These are phyloP conservation scores for Bombylius discolor DNA, from an alignment of 2,888 invertebrate species.

Conservation along the genomic window DNA sequence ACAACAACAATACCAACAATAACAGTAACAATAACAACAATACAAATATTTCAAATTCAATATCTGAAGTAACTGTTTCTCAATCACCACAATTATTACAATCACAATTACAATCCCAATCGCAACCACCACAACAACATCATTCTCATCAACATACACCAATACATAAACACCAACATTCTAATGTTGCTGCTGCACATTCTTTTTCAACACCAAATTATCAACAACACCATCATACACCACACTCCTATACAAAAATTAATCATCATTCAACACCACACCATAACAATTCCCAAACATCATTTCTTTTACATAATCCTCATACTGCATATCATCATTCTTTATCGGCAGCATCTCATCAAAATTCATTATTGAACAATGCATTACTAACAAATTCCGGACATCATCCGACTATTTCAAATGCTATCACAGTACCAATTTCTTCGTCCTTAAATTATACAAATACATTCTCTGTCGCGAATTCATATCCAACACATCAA, in stretches of 20 bases:
- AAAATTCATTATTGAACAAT: background rate
- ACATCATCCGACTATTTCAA: slow-evolving; percentile 6
- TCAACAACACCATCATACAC: background rate
- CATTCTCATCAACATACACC: background rate
- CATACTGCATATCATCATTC: background rate
- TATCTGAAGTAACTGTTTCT: background rate
- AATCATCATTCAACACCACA: slow-evolving; percentile 7
- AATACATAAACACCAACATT: too few relatives aligned
- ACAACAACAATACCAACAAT: background rate
- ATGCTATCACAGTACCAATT: slow-evolving; percentile 16
- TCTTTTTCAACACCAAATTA: background rate
- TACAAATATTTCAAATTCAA: background rate
- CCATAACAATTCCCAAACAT: background rate
- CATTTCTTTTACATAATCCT: background rate
- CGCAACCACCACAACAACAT: background rate
- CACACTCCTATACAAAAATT: background rate
- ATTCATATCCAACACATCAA: background rate
- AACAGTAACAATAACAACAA: background rate
- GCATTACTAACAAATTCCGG: background rate
- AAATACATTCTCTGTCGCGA: background rate
- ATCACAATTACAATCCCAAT: slow-evolving; percentile 20
- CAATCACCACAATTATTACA: background rate
- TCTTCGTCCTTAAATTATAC: slow-evolving; percentile 13
- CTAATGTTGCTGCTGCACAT: too few relatives aligned
- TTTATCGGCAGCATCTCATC: background rate